These are phyloP conservation scores for Muscina levida DNA, from an alignment of 2,888 invertebrate genomes.

Conservation along the genomic window DNA sequence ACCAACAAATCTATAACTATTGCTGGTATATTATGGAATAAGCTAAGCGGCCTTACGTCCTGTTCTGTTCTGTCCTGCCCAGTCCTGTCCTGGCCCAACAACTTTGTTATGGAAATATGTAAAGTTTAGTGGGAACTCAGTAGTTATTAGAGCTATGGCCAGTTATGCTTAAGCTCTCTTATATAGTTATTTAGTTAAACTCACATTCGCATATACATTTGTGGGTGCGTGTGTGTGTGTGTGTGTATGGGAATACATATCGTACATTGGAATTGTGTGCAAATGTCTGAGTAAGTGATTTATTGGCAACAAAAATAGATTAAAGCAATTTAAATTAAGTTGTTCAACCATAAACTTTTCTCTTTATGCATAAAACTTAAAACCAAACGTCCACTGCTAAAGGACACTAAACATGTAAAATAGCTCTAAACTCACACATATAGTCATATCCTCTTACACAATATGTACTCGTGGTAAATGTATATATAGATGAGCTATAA, in stretches of 20 bases:
- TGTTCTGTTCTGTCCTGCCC: no score
- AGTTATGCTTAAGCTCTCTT: constrained; percentile 29
- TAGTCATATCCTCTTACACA: neutral
- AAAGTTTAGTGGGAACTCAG: constrained; percentile 63
- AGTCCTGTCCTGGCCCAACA: neutral
- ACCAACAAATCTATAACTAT: constrained; percentile 42
- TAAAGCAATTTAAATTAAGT: constrained; percentile 79
- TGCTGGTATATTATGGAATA: neutral
- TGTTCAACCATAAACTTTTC: constrained; percentile 72
- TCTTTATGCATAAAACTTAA: constrained; percentile 20
- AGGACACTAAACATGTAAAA: constrained; percentile 44
- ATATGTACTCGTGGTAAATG: neutral
- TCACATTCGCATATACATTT: constrained; percentile 40
- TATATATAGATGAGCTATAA: neutral
- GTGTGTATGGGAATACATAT: neutral
- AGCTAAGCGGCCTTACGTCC: no score
- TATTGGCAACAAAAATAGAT: constrained; percentile 74
- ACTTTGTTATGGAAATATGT: constrained; percentile 43
- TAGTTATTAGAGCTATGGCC: constrained; percentile 56
- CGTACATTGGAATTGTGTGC: constrained; percentile 37
- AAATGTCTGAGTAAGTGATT: constrained; percentile 71
- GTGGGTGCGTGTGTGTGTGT: no score
- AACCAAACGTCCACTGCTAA: constrained; percentile 35
- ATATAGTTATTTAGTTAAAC: constrained; percentile 16
- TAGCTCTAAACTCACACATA: neutral